Evolutionary conservation across 2,888 invertebrate species (phyloP).

Genomic region (Cerceris ruficornis): DNA sequence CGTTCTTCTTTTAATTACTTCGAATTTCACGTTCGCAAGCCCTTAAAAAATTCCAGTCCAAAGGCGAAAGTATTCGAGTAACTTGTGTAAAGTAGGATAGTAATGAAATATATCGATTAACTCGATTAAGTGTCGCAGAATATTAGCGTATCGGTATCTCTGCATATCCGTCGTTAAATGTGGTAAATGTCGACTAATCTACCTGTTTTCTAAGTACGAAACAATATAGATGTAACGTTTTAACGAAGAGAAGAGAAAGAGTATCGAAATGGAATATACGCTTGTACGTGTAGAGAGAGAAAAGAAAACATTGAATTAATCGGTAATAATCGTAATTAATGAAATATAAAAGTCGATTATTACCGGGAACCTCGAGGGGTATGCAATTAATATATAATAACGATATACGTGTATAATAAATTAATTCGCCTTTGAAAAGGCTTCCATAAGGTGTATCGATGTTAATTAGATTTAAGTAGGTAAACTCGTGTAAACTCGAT

Average conservation of each 20-base stretch:
- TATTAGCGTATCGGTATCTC: not conserved
- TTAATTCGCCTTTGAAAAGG: not conserved
- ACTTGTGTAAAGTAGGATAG: not conserved
- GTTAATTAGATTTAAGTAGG: constrained; percentile 35
- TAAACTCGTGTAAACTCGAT: constrained; percentile 21
- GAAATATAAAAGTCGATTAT: no score
- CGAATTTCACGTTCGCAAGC: no score
- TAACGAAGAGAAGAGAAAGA: constrained; percentile 17
- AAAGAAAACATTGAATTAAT: constrained; percentile 20
- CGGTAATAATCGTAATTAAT: constrained; percentile 10
- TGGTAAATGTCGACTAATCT: constrained; percentile 23
- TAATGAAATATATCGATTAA: constrained; percentile 1
- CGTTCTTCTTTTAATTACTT: no score
- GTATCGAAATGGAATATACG: constrained; percentile 44
- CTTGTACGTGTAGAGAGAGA: constrained; percentile 42
- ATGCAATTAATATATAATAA: no score
- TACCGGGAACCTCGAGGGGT: no score
- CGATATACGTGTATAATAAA: not conserved
- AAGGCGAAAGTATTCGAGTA: not conserved
- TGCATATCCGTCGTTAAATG: constrained; percentile 18
- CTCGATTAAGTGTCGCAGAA: not conserved
- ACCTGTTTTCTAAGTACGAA: constrained; percentile 14
- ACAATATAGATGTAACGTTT: constrained; percentile 20
- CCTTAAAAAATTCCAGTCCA: no score
- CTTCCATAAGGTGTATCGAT: not conserved